phyloP scores from a whole-genome alignment of 2,888 invertebrate genomes.

The Mylabris sibirica region DNA sequence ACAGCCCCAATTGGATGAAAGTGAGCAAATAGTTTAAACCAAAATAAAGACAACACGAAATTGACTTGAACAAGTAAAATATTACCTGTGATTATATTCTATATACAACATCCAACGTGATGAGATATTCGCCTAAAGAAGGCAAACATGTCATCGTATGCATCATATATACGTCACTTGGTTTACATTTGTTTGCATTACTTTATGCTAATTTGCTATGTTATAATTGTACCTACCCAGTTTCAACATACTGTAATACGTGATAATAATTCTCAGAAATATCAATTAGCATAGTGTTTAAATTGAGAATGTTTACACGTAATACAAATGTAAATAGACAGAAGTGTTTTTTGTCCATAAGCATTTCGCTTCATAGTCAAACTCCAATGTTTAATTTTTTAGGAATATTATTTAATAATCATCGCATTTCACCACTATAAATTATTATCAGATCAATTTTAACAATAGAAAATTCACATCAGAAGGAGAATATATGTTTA shows the following conservation, averaged over 20 bases:
- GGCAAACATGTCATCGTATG: not conserved
- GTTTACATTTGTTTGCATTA: slow-evolving; percentile 1
- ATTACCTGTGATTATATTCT: too few relatives aligned
- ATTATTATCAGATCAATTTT: too few relatives aligned
- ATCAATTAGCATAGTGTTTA: not conserved
- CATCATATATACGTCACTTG: not conserved
- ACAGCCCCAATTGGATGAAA: too few relatives aligned
- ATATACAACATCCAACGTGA: not conserved
- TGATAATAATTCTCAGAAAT: not conserved
- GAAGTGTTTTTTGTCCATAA: not conserved
- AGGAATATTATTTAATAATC: too few relatives aligned
- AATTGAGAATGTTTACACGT: not conserved
- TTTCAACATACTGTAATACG: not conserved
- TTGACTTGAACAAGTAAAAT: too few relatives aligned
- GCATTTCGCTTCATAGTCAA: too few relatives aligned
- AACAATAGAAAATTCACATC: too few relatives aligned
- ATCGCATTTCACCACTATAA: too few relatives aligned
- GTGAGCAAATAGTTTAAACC: too few relatives aligned
- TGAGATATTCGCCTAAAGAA: not conserved
- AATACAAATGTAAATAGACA: not conserved
- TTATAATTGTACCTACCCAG: not conserved
- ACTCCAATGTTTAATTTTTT: too few relatives aligned
- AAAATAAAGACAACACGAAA: too few relatives aligned
- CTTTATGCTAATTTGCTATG: not conserved
- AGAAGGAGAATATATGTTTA: too few relatives aligned